Conservation (phyloP, 2,888 invertebrate genomes). For the Boloria euphrosyne region DNA sequence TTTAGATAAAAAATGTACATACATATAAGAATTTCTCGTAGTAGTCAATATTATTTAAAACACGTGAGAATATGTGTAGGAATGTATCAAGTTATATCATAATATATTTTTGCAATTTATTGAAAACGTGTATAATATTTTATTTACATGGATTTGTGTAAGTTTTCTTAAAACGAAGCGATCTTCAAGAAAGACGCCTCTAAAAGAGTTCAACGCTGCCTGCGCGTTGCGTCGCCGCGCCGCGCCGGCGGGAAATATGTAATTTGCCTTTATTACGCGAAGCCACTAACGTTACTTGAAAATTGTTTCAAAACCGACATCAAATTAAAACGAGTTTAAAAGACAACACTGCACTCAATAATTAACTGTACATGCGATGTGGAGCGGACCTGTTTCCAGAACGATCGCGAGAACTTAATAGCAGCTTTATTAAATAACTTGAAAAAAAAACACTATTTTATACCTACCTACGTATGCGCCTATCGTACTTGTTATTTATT, state of each 20-base stretch:
- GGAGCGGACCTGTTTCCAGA: conserved; percentile 2
- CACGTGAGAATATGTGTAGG: no score
- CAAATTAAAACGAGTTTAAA: conserved; percentile 14
- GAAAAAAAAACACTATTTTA: background rate
- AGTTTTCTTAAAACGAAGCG: background rate
- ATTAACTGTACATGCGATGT: conserved; percentile 3
- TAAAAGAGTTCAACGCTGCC: conserved; percentile 21
- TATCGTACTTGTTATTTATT: background rate
- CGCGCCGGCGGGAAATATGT: background rate
- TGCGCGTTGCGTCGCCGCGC: background rate
- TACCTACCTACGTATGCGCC: conserved; percentile 1
- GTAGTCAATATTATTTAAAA: no score
- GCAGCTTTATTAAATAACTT: conserved; percentile 1
- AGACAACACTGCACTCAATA: conserved; percentile 15
- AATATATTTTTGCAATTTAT: no score
- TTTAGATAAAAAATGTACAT: no score
- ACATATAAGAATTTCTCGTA: no score
- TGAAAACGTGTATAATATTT: no score
- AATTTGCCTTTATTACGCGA: conserved; percentile 15
- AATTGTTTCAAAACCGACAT: conserved; percentile 15
- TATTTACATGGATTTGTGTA: background rate
- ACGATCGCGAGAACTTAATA: conserved; percentile 6
- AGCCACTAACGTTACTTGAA: conserved; percentile 9
- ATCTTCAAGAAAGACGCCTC: background rate
- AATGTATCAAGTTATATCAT: no score